phyloP scores from a whole-genome alignment of 2,797 vertebrate genomes.

The Lacerta viridis region DNA sequence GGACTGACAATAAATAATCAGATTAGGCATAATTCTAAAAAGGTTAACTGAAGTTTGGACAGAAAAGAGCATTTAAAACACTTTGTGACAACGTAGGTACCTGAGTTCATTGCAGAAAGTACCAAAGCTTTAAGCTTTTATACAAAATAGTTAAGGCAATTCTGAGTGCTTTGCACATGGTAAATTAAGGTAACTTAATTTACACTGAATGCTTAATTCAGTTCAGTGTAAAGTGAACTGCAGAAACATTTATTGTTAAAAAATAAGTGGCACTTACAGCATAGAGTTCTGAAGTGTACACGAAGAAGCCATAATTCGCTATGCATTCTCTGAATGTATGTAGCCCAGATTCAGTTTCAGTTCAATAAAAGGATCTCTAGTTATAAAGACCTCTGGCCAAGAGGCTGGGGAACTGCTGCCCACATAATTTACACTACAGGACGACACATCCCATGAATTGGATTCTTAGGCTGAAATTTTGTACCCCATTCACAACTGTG shows the following conservation, averaged over 20 bases:
- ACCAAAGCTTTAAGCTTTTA: neutral
- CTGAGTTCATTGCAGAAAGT: neutral
- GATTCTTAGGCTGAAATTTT: neutral
- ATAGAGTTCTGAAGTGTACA: neutral
- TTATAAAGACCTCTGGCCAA: too few relatives aligned
- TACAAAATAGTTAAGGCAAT: neutral
- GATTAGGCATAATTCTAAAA: neutral
- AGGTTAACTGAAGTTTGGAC: neutral
- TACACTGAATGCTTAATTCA: neutral
- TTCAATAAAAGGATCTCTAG: neutral
- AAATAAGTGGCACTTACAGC: neutral
- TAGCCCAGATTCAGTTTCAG: neutral
- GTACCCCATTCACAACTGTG: neutral
- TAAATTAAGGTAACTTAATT: neutral
- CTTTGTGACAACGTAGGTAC: neutral
- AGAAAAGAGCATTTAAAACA: neutral
- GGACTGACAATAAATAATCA: neutral
- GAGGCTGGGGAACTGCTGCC: neutral
- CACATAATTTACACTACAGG: neutral
- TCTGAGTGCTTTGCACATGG: neutral
- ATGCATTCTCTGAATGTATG: neutral
- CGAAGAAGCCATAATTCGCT: neutral
- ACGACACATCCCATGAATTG: neutral
- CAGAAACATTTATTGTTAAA: neutral
- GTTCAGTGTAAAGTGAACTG: slow-evolving; percentile 6